A percentile compares a stretch with the other conserved stretches of the same genome.
Evolutionary conservation across 2,113 vertebrate species (phyloP).

Genomic region (Meriones unguiculatus): DNA sequence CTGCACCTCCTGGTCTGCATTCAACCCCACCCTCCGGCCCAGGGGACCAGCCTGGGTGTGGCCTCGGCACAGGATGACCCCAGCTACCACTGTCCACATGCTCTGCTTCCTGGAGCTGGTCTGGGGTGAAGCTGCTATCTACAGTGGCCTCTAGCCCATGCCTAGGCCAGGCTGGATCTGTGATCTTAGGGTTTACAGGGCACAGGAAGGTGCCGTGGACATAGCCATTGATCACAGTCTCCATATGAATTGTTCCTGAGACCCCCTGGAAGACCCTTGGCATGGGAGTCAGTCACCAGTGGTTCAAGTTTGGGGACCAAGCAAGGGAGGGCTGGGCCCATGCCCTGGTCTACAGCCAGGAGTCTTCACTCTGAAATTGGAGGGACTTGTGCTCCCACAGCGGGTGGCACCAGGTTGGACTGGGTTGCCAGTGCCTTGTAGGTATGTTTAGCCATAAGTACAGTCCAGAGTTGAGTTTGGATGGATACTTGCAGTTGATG

Average conservation of each 20-base stretch:
- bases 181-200: not conserved
- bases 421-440: no score
- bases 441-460: not conserved
- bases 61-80: not conserved
- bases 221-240: not conserved
- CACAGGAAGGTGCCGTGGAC: not conserved
- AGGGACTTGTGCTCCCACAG: no score
- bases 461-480: not conserved
- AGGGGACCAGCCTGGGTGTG: not conserved
- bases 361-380: no score
- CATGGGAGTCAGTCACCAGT: not conserved
- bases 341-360: no score
- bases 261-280: not conserved
- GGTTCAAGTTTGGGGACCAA: not conserved
- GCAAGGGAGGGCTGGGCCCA: no score
- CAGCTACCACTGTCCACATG: not conserved
- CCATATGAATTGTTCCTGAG: not conserved
- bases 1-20: not conserved
- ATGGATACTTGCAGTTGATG: not conserved
- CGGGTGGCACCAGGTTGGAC: no score
- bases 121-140: not conserved
- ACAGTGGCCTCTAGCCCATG: not conserved
- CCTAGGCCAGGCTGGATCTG: not conserved
- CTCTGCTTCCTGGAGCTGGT: not conserved
- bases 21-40: not conserved